A percentile compares a stretch with the other conserved stretches of the same genome.
Conservation (phyloP, 2,113 vertebrate species). For the Amia ocellicauda region DNA sequence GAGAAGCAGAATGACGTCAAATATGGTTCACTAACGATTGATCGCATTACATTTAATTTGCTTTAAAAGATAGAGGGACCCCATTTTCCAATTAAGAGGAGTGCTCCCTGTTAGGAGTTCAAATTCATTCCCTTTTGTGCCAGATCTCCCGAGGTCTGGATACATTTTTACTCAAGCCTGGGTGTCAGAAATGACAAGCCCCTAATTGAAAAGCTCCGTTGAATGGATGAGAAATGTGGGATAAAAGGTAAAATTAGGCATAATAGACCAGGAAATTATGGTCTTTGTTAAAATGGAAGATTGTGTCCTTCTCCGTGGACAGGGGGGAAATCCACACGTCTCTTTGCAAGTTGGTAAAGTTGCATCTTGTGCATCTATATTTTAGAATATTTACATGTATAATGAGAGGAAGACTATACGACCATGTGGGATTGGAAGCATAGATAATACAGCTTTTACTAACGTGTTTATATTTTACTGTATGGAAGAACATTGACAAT, state of each 20-base stretch:
- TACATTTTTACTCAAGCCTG: not conserved
- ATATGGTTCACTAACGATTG: constrained; percentile 15
- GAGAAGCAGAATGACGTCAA: constrained; percentile 9
- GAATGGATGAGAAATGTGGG: constrained; percentile 12
- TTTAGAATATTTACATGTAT: too few species aligned
- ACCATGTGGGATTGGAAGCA: too few species aligned
- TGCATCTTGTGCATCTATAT: too few species aligned
- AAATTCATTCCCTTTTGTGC: constrained; percentile 6
- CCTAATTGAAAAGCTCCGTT: constrained; percentile 25
- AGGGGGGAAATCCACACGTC: not conserved
- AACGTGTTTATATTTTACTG: too few species aligned
- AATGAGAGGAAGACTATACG: too few species aligned
- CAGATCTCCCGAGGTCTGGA: not conserved
- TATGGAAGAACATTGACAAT: too few species aligned
- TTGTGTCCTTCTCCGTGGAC: not conserved
- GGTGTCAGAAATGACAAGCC: constrained; percentile 19
- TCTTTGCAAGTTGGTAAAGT: too few species aligned
- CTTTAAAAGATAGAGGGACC: constrained; percentile 26
- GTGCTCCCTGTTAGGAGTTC: constrained; percentile 19
- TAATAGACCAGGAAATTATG: not conserved
- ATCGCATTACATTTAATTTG: constrained; percentile 27
- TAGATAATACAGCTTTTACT: too few species aligned
- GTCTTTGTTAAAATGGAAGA: not conserved
- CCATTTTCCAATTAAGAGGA: constrained; percentile 21
- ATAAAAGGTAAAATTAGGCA: not conserved